Evolutionary conservation across 2,113 vertebrate genomes (phyloP), one percentile per base, ranked within the genome.

Genomic region (Ia io): DNA sequence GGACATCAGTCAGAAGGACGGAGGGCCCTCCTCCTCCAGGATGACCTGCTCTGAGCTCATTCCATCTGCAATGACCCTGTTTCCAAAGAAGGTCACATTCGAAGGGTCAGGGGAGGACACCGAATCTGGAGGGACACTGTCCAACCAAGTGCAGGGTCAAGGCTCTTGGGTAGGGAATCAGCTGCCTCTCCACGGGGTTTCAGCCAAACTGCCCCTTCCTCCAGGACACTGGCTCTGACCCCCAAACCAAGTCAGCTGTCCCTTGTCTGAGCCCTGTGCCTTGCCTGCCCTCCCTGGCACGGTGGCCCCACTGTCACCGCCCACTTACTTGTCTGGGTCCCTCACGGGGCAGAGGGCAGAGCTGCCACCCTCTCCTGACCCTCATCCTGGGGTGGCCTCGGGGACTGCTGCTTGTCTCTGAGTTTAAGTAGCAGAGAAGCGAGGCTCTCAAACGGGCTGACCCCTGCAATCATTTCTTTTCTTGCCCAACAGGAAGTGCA

Each of bases 241-340:
- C 42, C 61, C 49, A 23, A 63, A 5, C 35, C 35, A 3, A 8
- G 51, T 3, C 5, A 3, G 37, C 49, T 12, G n/a, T 5, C 78
- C 77, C 22, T 63, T 25, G 2, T 7, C 3, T 0, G 87, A 80
- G 14, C 44, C n/a, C 56, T 5, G 30, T 2, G 10, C 56, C 9
- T 25, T 11, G 23, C 12, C 9, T 61, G 14, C 16, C 20, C 63
- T 44, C 35, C 53, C 28, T 7, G 14, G 63, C 20, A 2, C 3
- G 22, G 25, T 0, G 1, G 17, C n/a, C 22, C 0, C 28, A 6
- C 1, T 1, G 7, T 18, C 1, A 9, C 2, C 2, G 25, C 23
- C 47, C 2, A 0, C 3, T 23, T 20, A 6, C 70, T 67, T 6
- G 5, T 51, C 37, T 32, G 90, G 32, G 18, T 2, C 23, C 63